A percentile compares a stretch with the other conserved stretches of the same genome.
Conservation (phyloP, 1,140 invertebrate species). For the Rhyacophila brunnea region DNA sequence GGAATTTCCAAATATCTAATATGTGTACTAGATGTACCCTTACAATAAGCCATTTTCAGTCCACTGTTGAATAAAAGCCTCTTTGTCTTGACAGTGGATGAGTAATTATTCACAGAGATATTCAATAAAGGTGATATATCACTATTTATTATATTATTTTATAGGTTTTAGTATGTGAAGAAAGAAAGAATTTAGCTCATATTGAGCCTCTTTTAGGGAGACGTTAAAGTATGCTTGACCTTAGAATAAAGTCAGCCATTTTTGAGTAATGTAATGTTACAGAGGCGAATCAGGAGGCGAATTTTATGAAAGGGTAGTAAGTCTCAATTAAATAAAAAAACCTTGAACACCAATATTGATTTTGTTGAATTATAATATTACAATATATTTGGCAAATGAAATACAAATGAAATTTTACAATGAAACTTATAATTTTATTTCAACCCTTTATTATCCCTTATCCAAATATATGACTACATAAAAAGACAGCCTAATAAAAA, state of each 20-base stretch:
- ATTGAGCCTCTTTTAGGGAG: constrained; percentile 34
- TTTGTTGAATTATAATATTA: constrained; percentile 26
- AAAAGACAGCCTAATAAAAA: too few species aligned
- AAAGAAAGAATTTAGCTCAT: constrained; percentile 35
- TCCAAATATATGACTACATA: too few species aligned
- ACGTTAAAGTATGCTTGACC: constrained; percentile 17
- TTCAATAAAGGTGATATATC: constrained; percentile 2
- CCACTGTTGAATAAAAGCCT: too few species aligned
- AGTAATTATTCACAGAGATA: background rate
- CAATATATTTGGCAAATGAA: constrained; percentile 27
- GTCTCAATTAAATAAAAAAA: constrained; percentile 5
- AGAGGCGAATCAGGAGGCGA: background rate
- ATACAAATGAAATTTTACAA: constrained; percentile 27
- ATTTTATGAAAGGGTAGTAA: too few species aligned
- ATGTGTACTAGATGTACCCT: too few species aligned
- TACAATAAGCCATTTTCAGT: too few species aligned
- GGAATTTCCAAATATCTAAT: background rate
- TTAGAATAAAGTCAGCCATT: constrained; percentile 30
- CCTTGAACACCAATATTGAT: constrained; percentile 14
- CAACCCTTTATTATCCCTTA: background rate
- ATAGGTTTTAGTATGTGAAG: constrained; percentile 34
- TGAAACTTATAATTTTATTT: background rate
- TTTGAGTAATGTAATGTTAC: constrained; percentile 19
- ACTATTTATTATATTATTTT: constrained; percentile 23
- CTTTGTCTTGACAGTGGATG: background rate